Percentiles rank a stretch among this genome's conserved stretches.
These are phyloP conservation scores for Macropis europaea DNA, from an alignment of 2,888 invertebrate genomes.

Conservation along the genomic window DNA sequence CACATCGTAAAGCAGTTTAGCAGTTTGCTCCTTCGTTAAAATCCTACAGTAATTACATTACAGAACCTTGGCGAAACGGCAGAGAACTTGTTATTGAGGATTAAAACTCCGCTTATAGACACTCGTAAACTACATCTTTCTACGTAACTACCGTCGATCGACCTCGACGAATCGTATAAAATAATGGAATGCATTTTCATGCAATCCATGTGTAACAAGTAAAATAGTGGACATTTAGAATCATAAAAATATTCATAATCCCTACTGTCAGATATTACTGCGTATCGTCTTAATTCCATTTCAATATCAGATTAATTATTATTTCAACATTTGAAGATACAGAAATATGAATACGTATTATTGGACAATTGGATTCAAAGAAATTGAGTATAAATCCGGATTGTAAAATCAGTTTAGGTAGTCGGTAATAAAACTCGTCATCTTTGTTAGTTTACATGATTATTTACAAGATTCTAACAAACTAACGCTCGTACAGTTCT, in stretches of 20 bases:
- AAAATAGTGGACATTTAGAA: background rate
- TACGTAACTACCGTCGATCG: slow-evolving; percentile 47
- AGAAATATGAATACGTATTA: too few species aligned
- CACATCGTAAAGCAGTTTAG: slow-evolving; percentile 54
- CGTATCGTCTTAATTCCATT: too few species aligned
- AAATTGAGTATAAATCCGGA: too few species aligned
- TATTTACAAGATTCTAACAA: background rate
- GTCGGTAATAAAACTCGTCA: background rate
- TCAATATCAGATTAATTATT: too few species aligned
- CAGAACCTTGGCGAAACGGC: background rate
- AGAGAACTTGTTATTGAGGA: background rate
- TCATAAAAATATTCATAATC: too few species aligned
- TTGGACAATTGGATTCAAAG: too few species aligned
- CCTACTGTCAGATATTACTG: too few species aligned
- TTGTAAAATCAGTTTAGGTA: too few species aligned
- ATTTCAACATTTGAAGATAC: too few species aligned
- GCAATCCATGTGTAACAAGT: background rate
- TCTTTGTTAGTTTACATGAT: background rate
- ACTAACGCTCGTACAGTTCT: background rate
- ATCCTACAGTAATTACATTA: background rate
- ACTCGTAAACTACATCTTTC: slow-evolving; percentile 1
- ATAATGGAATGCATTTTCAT: background rate
- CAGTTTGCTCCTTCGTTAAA: background rate
- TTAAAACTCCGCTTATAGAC: background rate
- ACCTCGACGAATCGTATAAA: slow-evolving; percentile 61